Evolutionary conservation across 2,113 vertebrate species (phyloP).

Genomic region (Cyrtonyx montezumae): DNA sequence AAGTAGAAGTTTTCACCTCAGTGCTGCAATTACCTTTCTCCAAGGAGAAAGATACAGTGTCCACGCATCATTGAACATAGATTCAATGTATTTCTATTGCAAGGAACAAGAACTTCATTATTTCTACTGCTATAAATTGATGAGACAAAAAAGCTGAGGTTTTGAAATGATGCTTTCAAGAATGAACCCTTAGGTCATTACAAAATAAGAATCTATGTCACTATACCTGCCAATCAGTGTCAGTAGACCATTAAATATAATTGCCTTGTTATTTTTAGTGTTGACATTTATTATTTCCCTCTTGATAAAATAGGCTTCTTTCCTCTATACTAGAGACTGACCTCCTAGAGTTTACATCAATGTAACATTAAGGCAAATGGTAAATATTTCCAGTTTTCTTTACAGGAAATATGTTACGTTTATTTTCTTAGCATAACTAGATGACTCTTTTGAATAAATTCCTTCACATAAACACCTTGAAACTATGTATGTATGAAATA

Average conservation of each 20-base stretch:
- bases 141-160: background rate
- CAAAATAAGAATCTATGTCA: background rate
- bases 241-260: conserved; percentile 25
- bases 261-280: background rate
- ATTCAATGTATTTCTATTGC: conserved; percentile 33
- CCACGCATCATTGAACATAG: conserved; percentile 8
- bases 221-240: conserved; percentile 22
- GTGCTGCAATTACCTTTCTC: conserved; percentile 26
- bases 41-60: background rate
- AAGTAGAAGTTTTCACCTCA: conserved; percentile 5
- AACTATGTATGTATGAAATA: background rate
- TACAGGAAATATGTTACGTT: background rate
- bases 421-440: background rate
- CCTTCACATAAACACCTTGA: background rate
- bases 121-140: conserved; percentile 28
- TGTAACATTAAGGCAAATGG: background rate
- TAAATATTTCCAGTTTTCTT: background rate
- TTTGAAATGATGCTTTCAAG: conserved; percentile 28
- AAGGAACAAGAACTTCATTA: conserved; percentile 36
- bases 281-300: conserved; percentile 44
- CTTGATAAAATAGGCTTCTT: background rate
- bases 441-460: background rate
- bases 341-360: background rate
- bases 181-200: background rate
- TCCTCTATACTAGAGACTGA: conserved; percentile 23